Conservation (phyloP, 2,888 invertebrate genomes). For the Liodrosophila aerea region DNA sequence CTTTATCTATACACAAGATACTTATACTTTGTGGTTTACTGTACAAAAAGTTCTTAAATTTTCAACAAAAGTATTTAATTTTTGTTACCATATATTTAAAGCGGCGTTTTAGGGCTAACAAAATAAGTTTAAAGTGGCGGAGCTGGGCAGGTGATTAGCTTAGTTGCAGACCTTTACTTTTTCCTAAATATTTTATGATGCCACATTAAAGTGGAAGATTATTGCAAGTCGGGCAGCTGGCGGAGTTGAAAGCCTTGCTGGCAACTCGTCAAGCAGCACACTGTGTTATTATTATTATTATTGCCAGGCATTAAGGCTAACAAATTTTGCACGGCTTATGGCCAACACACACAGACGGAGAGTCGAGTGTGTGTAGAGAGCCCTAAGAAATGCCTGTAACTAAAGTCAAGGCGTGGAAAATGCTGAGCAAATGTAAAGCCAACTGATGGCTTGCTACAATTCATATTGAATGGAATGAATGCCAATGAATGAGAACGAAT, state of each 20-base stretch:
- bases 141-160: constrained; percentile 5
- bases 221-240: constrained; percentile 27
- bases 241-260: constrained; percentile 18
- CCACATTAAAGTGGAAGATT: constrained; percentile 40
- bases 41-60: too few species aligned
- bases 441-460: constrained; percentile 60
- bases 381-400: constrained; percentile 19
- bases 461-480: constrained; percentile 65
- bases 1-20: too few species aligned
- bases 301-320: constrained; percentile 29
- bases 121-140: neutral
- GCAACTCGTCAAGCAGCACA: constrained; percentile 10
- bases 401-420: constrained; percentile 27
- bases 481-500: constrained; percentile 40
- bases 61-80: too few species aligned
- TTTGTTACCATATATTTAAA: too few species aligned
- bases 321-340: constrained; percentile 17
- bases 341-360: too few species aligned
- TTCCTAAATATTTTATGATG: constrained; percentile 35
- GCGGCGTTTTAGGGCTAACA: neutral
- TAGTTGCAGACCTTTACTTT: constrained; percentile 27
- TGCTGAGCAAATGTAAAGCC: constrained; percentile 31
- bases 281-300: constrained; percentile 27
- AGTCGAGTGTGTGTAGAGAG: constrained; percentile 19
- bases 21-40: too few species aligned